These are phyloP conservation scores for Alexandromys oeconomus DNA, from an alignment of 2,797 vertebrate species.

Conservation along the genomic window DNA sequence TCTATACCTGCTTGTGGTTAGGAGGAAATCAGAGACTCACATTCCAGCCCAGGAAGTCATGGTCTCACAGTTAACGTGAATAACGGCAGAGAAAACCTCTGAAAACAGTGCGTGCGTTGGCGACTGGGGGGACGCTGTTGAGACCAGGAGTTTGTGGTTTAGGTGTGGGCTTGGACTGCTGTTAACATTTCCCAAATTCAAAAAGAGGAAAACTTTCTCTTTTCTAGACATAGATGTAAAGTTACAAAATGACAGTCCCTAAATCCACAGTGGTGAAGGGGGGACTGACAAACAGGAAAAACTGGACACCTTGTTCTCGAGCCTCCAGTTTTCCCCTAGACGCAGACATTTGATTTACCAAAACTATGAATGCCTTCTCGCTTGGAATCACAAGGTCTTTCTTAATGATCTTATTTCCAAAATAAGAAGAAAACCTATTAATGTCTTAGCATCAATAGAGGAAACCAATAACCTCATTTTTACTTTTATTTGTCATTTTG, in stretches of 20 bases:
- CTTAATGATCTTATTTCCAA: slow-evolving; percentile 20
- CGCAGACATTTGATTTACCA: slow-evolving; percentile 37
- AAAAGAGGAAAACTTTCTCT: slow-evolving; percentile 16
- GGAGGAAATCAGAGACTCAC: slow-evolving; percentile 35
- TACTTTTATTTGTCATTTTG: not conserved
- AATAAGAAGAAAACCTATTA: slow-evolving; percentile 30
- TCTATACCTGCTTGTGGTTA: not conserved
- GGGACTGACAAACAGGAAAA: not conserved
- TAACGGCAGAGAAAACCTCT: slow-evolving; percentile 55
- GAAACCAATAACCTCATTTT: slow-evolving; percentile 50
- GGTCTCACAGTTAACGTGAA: slow-evolving; percentile 54
- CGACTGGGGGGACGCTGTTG: not conserved
- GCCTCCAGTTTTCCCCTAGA: not conserved
- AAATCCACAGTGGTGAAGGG: not conserved
- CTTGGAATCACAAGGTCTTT: slow-evolving; percentile 15
- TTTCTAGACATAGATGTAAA: not conserved
- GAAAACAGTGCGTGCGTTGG: slow-evolving; percentile 37
- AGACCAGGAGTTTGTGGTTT: slow-evolving; percentile 60
- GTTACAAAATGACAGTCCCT: slow-evolving; percentile 1
- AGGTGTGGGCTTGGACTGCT: not conserved
- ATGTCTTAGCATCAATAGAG: not conserved
- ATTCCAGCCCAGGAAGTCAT: not conserved
- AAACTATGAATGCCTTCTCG: slow-evolving; percentile 8
- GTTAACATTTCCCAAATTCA: slow-evolving; percentile 40
- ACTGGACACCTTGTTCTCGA: not conserved